These are phyloP conservation scores for Pelecanoides urinatrix DNA, from an alignment of 2,113 vertebrate genomes.

Conservation along the genomic window DNA sequence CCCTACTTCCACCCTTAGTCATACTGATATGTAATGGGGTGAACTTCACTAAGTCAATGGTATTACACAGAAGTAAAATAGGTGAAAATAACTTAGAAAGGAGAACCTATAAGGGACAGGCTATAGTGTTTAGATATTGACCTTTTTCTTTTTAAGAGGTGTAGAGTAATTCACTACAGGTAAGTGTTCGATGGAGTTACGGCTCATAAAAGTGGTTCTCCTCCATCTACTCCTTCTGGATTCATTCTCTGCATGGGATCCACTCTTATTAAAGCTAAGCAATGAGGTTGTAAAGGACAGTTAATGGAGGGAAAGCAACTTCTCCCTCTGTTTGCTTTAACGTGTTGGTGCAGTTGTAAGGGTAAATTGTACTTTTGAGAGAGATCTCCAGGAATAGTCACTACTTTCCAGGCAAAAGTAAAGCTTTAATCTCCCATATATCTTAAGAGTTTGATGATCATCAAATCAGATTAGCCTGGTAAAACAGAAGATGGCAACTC, in stretches of 20 bases:
- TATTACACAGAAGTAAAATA: not conserved
- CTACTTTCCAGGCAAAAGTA: not conserved
- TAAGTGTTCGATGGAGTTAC: not conserved
- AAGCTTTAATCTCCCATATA: not conserved
- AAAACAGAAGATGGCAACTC: not conserved
- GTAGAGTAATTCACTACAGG: not conserved
- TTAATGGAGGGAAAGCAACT: conserved; percentile 6
- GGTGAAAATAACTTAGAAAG: not conserved
- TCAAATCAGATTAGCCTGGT: not conserved
- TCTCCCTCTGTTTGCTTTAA: conserved; percentile 14
- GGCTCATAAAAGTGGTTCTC: conserved; percentile 18
- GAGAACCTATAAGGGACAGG: not conserved
- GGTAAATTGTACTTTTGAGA: not conserved
- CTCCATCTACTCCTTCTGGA: not conserved
- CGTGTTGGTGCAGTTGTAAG: not conserved
- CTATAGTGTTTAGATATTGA: not conserved
- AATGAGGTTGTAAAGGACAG: conserved; percentile 12
- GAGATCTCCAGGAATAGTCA: not conserved
- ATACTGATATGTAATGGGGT: not conserved
- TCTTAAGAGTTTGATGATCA: not conserved
- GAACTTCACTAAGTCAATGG: not conserved
- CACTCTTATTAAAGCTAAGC: not conserved
- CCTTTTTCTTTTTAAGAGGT: conserved; percentile 3
- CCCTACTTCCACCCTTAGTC: not conserved
- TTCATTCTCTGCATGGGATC: not conserved